Conservation (phyloP, 2,113 vertebrate species). For the Stigmatopora nigra region DNA sequence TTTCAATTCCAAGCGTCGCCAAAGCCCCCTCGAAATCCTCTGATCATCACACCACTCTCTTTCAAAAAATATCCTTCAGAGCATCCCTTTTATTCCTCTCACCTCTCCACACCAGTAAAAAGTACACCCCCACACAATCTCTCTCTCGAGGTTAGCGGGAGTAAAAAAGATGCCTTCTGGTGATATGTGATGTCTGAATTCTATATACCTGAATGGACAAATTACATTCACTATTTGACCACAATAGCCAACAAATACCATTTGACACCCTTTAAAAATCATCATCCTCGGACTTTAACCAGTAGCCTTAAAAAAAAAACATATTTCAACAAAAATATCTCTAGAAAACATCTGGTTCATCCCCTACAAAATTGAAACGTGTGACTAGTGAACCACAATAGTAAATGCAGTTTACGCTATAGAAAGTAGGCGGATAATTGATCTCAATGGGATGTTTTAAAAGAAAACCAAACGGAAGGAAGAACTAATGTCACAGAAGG, state of each 20-base stretch:
- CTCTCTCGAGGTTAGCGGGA: neutral
- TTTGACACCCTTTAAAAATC: neutral
- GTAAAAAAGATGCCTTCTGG: neutral
- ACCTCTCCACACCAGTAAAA: slow-evolving; percentile 1
- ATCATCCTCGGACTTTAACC: neutral
- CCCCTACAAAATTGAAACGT: too few species aligned
- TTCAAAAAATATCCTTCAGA: slow-evolving; percentile 14
- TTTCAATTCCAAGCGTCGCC: slow-evolving; percentile 12
- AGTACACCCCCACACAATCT: slow-evolving; percentile 8
- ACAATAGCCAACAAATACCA: neutral
- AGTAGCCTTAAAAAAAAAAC: neutral
- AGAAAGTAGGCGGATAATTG: neutral
- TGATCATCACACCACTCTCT: slow-evolving; percentile 10
- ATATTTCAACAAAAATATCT: too few species aligned
- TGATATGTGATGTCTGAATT: neutral
- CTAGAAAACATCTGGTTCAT: too few species aligned
- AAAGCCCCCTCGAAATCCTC: slow-evolving; percentile 12
- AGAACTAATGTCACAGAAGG: neutral
- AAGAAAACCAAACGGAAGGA: neutral
- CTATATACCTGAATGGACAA: neutral
- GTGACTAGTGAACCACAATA: too few species aligned
- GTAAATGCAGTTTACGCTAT: neutral
- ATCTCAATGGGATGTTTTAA: neutral
- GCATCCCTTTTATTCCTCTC: slow-evolving; percentile 18
- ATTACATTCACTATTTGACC: neutral